Percentiles rank a stretch among this genome's conserved stretches.
These are phyloP conservation scores for Pangasius krempfi DNA, from an alignment of 2,797 vertebrate species.

Conservation along the genomic window DNA sequence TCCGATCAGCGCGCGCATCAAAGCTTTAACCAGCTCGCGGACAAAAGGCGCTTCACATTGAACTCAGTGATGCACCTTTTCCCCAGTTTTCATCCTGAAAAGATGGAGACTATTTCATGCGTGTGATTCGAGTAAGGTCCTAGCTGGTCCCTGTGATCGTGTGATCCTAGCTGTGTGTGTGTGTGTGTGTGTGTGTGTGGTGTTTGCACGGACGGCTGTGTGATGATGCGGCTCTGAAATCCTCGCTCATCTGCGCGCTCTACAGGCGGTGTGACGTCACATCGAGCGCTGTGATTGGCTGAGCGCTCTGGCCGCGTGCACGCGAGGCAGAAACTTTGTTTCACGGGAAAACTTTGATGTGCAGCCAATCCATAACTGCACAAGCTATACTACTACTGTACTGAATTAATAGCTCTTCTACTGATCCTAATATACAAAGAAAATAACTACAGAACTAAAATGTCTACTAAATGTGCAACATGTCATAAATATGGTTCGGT, in stretches of 20 bases:
- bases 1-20: slow-evolving; percentile 81
- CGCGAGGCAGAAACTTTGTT: slow-evolving; percentile 36
- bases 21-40: slow-evolving; percentile 66
- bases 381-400: neutral
- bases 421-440: neutral
- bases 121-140: neutral
- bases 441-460: neutral
- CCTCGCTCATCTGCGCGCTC: slow-evolving; percentile 79
- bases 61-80: slow-evolving; percentile 34
- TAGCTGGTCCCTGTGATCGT: neutral
- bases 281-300: slow-evolving; percentile 75
- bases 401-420: neutral
- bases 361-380: neutral
- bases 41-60: slow-evolving; percentile 45
- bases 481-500: neutral
- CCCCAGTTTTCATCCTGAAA: slow-evolving; percentile 1
- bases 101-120: neutral
- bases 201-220: neutral
- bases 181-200: neutral
- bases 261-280: slow-evolving; percentile 85
- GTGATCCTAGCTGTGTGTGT: neutral
- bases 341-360: slow-evolving; percentile 18
- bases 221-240: slow-evolving; percentile 69
- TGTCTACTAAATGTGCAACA: neutral
- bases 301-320: neutral